phyloP scores from a whole-genome alignment of 2,797 vertebrate genomes.

The Notoglanidium macrostoma region DNA sequence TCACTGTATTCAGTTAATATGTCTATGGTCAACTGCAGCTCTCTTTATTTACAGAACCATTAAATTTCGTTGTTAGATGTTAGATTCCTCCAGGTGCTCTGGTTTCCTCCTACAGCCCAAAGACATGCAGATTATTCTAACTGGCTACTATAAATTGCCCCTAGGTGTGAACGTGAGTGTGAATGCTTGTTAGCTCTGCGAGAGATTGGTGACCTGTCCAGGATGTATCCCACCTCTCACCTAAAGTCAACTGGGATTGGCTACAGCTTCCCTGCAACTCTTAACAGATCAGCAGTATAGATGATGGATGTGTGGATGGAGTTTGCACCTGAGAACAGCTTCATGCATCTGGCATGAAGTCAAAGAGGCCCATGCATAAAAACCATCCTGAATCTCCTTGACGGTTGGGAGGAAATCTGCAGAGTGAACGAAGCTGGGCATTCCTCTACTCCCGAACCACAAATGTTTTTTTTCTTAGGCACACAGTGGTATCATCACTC shows the following conservation, averaged over 20 bases:
- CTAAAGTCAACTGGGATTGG: too few relatives aligned
- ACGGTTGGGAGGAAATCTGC: neutral
- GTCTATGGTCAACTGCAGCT: neutral
- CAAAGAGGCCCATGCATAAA: neutral
- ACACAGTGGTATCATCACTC: neutral
- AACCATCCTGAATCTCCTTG: neutral
- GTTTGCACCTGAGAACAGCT: neutral
- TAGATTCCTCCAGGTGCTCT: too few relatives aligned
- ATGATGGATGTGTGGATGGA: neutral
- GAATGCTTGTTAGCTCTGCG: too few relatives aligned
- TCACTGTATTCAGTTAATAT: neutral
- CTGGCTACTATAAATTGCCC: too few relatives aligned
- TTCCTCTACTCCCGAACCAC: neutral
- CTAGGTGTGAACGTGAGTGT: too few relatives aligned
- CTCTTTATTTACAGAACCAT: neutral
- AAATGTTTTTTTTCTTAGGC: neutral
- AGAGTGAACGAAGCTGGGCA: neutral
- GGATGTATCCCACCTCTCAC: too few relatives aligned
- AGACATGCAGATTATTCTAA: too few relatives aligned
- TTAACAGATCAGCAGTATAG: too few relatives aligned
- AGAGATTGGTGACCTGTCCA: too few relatives aligned
- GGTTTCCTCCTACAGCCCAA: too few relatives aligned
- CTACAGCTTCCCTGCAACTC: too few relatives aligned
- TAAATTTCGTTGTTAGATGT: neutral
- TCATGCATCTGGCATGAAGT: neutral